Evolutionary conservation across 2,113 vertebrate species (phyloP), one percentile per base, ranked within the genome.

Genomic region (Larimichthys crocea): DNA sequence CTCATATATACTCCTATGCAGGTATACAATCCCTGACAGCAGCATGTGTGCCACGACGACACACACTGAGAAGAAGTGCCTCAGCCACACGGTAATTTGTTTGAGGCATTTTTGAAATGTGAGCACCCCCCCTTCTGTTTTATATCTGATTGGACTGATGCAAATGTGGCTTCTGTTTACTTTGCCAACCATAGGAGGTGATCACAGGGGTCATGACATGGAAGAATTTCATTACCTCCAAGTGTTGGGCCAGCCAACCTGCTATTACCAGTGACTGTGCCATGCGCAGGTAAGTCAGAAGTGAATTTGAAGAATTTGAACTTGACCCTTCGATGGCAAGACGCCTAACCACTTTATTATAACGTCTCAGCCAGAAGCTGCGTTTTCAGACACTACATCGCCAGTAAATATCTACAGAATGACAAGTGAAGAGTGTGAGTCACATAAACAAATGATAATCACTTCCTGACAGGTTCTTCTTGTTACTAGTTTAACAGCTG

Each of bases 151-250:
- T 20, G 11, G 4, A 20, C 40, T 55, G 42, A 66, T 62, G 19
- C 17, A 40, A 40, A 40, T 40, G 35, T 40, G 26, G 3, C 16
- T 60, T 42, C 6, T 52, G 35, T 73, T 35, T 49, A 80, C 65
- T 26, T 48, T 10, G 16, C 70, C 14, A 19, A 40, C 60, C 22
- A 74, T 92, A 99, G 98, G 96, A 96, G 74, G 91, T 96, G 24
- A 96, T 97, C 74, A 62, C 79, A 10, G 96, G 95, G 29, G 62
- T 97, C 76, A 96, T 95, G 95, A 93, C 85, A 31, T 97, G 97
- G 97, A 96, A 94, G 88, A 94, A 40, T 70, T 97, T 97, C 0
- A 26, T 94, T 71, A 81, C 90, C 1, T 83, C 93, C 50, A 92
- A 87, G 2, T 76, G 68, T 76, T 83, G 96, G 74, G 90, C 94